Evolutionary conservation across 2,113 vertebrate genomes (phyloP).

Genomic region (Herpetotheres cachinnans): DNA sequence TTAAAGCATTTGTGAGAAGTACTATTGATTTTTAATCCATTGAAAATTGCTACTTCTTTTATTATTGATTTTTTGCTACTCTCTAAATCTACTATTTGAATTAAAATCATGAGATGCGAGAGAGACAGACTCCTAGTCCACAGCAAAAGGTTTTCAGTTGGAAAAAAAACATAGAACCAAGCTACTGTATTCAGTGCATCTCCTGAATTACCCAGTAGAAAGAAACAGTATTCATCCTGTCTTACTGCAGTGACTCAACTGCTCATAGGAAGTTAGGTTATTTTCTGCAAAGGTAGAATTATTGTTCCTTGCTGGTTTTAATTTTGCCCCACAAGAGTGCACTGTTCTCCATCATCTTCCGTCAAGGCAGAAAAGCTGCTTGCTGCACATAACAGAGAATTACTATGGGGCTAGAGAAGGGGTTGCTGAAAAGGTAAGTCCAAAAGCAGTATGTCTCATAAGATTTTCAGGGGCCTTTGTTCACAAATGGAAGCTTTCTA

Average conservation of each 20-base stretch:
- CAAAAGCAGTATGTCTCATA: not conserved
- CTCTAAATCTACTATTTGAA: not conserved
- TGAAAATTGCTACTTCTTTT: not conserved
- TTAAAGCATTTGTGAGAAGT: not conserved
- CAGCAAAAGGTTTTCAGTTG: not conserved
- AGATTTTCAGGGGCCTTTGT: not conserved
- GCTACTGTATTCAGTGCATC: not conserved
- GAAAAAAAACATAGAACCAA: not conserved
- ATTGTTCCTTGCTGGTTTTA: not conserved
- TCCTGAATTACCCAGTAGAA: not conserved
- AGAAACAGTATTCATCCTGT: not conserved
- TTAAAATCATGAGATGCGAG: not conserved
- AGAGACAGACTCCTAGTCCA: not conserved
- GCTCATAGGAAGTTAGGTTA: not conserved
- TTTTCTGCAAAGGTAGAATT: not conserved
- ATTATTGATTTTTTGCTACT: not conserved
- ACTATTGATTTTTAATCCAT: slow-evolving; percentile 29
- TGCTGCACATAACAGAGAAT: not conserved
- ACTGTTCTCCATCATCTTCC: slow-evolving; percentile 38
- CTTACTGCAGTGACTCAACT: not conserved
- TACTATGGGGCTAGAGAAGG: not conserved
- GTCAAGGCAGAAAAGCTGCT: not conserved
- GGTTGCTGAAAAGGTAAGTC: not conserved
- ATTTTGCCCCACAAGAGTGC: slow-evolving; percentile 56
- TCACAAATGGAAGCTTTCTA: not conserved